Evolutionary conservation across 2,797 vertebrate genomes (phyloP), one percentile per base, ranked within the genome.

Genomic region (Enteromius viviparus): DNA sequence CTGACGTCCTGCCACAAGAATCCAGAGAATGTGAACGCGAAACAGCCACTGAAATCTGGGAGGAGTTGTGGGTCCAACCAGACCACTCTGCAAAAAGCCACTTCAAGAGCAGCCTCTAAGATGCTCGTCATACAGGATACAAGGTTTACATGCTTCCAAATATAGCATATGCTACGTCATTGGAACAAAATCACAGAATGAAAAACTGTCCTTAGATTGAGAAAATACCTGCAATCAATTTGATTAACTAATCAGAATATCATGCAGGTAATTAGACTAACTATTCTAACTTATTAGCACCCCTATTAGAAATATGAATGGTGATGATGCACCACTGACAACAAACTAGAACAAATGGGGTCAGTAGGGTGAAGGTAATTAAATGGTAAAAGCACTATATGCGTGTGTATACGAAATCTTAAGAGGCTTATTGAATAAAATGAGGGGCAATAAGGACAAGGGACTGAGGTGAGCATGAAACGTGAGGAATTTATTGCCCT

Each of bases 1-100:
- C 85, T 89, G 87, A 91, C 89, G 78, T 91, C 81, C 85, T 87
- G 83, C 83, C 85, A 51, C 80, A 87, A 81, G 88, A 89, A 91
- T 91, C 45, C 64, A 21, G 29, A 69, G 89, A 87, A 86, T 87
- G 89, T 68, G 81, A 86, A 84, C 58, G 76, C 4, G 40, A 77
- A 72, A 69, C 45, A 70, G 60, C 45, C 60, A 60, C 68, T 77
- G 19, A 51, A 47, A 72, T 69, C 69, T 17, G 53, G 66, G 53
- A 53, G 85, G 37, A 34, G 55, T 37, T 62, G 77, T 10, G 40
- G 76, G 62, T 53, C 68, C 66, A 37, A 81, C 65, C 15, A 6
- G 51, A 37, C 80, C 55, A 79, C 70, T 71, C 49, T 37, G 42
- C 66, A 76, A 66, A 84, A 65, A 60, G 32, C 51, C 53, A 76